Conservation (phyloP, 2,113 vertebrate species). For the Bubo bubo region DNA sequence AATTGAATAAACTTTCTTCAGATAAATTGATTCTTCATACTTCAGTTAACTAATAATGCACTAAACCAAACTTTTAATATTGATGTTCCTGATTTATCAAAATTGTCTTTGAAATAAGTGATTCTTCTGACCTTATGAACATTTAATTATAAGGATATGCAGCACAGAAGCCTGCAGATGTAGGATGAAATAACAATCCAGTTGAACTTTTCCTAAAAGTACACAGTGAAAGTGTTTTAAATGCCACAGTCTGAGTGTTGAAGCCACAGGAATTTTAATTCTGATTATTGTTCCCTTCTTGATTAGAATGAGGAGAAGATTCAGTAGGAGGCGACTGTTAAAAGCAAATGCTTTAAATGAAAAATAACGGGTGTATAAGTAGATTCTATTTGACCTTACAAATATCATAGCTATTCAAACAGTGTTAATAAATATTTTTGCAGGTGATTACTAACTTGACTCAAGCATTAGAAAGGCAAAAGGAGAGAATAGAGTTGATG, state of each 20-base stretch:
- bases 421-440: conserved; percentile 21
- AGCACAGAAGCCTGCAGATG: neutral
- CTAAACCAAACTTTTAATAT: neutral
- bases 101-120: neutral
- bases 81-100: neutral
- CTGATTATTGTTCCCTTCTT: neutral
- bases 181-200: neutral
- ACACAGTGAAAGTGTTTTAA: neutral
- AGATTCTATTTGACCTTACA: neutral
- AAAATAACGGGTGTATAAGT: neutral
- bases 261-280: neutral
- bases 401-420: neutral
- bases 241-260: neutral
- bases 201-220: neutral
- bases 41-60: neutral
- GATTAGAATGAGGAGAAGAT: neutral
- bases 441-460: conserved; percentile 90
- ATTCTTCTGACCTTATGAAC: neutral
- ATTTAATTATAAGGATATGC: neutral
- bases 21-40: neutral
- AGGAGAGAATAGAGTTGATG: conserved; percentile 87
- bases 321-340: neutral
- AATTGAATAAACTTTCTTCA: neutral
- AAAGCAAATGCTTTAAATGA: neutral
- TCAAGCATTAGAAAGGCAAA: conserved; percentile 85